Evolutionary conservation across 1,140 invertebrate genomes (phyloP).

Genomic region (Philaenus spumarius): DNA sequence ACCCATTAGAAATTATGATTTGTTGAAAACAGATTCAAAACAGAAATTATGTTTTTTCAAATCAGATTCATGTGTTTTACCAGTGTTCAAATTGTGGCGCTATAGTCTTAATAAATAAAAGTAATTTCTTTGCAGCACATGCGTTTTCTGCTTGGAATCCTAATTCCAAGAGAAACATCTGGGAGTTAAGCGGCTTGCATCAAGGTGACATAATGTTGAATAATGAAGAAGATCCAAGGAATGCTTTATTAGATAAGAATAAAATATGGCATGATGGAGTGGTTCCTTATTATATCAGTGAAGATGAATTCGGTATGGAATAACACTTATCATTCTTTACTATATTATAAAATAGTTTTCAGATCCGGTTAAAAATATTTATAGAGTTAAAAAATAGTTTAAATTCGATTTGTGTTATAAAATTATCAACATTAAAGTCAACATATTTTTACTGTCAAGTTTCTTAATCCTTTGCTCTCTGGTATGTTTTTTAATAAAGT

Average conservation of each 20-base stretch:
- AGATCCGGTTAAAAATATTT: too few species aligned
- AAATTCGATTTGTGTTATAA: not conserved
- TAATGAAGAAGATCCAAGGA: slow-evolving; percentile 29
- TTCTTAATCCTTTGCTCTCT: too few species aligned
- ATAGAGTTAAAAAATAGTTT: not conserved
- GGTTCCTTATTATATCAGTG: slow-evolving; percentile 39
- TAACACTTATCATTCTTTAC: too few species aligned
- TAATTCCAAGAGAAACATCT: slow-evolving; percentile 26
- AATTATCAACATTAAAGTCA: not conserved
- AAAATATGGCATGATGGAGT: slow-evolving; percentile 52
- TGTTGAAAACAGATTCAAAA: too few species aligned
- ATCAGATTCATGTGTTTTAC: too few species aligned
- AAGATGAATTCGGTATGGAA: slow-evolving; percentile 54
- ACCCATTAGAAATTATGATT: too few species aligned
- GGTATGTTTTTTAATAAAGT: too few species aligned
- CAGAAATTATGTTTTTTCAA: too few species aligned
- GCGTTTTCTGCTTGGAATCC: slow-evolving; percentile 11
- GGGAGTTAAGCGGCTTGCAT: slow-evolving; percentile 48
- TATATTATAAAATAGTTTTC: too few species aligned
- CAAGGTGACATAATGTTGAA: slow-evolving; percentile 51
- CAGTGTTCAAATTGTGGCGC: too few species aligned
- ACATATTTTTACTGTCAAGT: too few species aligned
- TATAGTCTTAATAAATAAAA: too few species aligned
- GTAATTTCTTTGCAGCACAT: not conserved
- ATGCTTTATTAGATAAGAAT: slow-evolving; percentile 45